A percentile compares a stretch with the other conserved stretches of the same genome.
Conservation (phyloP, 2,888 invertebrate genomes). For the Nemotelus pantherinus region DNA sequence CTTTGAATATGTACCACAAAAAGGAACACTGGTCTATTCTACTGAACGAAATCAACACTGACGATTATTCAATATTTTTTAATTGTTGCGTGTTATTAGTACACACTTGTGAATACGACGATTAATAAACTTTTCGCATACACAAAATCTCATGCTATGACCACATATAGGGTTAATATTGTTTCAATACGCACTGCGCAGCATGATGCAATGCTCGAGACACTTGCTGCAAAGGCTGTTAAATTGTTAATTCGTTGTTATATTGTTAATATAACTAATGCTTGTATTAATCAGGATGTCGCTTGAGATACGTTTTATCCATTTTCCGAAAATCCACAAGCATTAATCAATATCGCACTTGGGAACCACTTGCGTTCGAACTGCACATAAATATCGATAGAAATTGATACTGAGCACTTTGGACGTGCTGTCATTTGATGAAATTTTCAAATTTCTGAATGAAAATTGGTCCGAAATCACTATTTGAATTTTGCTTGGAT, state of each 20-base stretch:
- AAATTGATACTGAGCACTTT: constrained; percentile 3
- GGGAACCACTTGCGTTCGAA: background rate
- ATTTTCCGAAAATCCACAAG: constrained; percentile 40
- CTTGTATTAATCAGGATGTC: constrained; percentile 48
- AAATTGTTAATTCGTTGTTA: background rate
- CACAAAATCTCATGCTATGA: background rate
- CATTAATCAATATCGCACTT: background rate
- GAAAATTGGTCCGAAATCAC: background rate
- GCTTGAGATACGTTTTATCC: constrained; percentile 51
- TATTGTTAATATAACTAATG: background rate
- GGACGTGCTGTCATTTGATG: background rate
- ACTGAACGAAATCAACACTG: too few species aligned
- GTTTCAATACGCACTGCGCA: background rate
- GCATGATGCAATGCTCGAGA: background rate
- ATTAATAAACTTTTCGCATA: too few species aligned
- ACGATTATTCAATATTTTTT: too few species aligned
- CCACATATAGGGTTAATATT: background rate
- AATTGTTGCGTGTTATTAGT: too few species aligned
- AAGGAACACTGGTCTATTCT: constrained; percentile 30
- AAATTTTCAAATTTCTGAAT: constrained; percentile 2
- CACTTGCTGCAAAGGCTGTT: background rate
- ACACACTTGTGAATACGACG: too few species aligned
- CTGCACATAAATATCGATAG: background rate
- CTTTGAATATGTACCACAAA: constrained; percentile 39
- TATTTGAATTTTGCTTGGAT: too few species aligned